phyloP scores from a whole-genome alignment of 2,113 vertebrate species.

The Leucopsar rothschildi region DNA sequence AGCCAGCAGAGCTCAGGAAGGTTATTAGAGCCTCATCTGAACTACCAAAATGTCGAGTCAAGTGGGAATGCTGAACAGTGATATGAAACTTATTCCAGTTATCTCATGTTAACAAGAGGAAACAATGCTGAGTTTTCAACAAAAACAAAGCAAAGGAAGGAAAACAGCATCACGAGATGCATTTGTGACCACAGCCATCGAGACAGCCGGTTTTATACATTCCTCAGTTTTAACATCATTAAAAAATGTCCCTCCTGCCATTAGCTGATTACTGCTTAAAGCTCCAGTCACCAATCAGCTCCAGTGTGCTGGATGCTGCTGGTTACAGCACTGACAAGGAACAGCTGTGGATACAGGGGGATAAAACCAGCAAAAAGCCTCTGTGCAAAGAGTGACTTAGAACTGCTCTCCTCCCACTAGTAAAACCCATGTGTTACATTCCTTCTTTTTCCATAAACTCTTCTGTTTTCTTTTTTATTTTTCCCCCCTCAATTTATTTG shows the following conservation, averaged over 20 bases:
- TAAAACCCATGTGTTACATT: background rate
- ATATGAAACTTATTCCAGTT: constrained; percentile 57
- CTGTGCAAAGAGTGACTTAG: background rate
- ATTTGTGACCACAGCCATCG: background rate
- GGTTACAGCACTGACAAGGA: background rate
- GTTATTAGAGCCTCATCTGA: constrained; percentile 70
- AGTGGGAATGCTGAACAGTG: constrained; percentile 26
- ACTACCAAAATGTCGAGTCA: constrained; percentile 68
- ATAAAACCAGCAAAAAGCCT: background rate
- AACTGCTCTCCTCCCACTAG: background rate
- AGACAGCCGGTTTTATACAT: background rate
- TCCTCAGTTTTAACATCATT: constrained; percentile 42
- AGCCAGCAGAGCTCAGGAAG: constrained; percentile 60
- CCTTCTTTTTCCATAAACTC: background rate
- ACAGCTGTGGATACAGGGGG: background rate
- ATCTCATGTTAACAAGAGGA: constrained; percentile 65
- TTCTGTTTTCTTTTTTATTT: background rate
- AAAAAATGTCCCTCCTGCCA: constrained; percentile 60
- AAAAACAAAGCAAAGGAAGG: background rate
- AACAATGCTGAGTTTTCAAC: constrained; percentile 27
- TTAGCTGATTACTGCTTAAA: background rate
- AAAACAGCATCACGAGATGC: background rate
- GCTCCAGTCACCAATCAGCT: background rate
- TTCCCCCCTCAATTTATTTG: background rate
- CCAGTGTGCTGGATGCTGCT: background rate